These are phyloP conservation scores for Volucella inflata DNA, from an alignment of 2,888 invertebrate genomes.

Conservation along the genomic window DNA sequence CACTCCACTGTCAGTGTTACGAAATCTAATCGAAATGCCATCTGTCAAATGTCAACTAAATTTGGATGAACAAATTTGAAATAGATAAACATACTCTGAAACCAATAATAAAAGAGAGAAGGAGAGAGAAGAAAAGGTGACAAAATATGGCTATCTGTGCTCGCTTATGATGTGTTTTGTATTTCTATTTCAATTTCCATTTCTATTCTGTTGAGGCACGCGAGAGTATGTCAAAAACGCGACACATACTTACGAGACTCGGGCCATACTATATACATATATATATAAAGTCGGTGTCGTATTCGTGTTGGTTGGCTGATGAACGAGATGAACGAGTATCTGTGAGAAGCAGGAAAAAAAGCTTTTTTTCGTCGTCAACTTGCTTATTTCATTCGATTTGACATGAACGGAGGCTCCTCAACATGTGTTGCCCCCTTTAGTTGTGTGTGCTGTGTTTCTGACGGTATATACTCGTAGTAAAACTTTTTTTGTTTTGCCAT, in stretches of 20 bases:
- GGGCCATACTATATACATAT: no score
- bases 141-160: constrained; percentile 42
- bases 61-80: not conserved
- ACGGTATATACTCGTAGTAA: not conserved
- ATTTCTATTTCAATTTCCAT: constrained; percentile 5
- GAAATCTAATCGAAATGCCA: not conserved
- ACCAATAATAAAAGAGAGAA: not conserved
- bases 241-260: constrained; percentile 10
- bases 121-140: not conserved
- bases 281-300: not conserved
- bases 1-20: no score
- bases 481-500: constrained; percentile 6
- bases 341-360: constrained; percentile 38
- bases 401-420: not conserved
- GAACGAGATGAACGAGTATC: not conserved
- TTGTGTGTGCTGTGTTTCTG: constrained; percentile 28
- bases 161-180: constrained; percentile 41
- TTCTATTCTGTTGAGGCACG: constrained; percentile 10
- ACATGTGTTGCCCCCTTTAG: constrained; percentile 22
- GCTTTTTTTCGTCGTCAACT: constrained; percentile 38
- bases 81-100: not conserved
- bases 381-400: not conserved
- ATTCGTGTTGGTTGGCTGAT: not conserved
- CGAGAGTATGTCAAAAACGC: constrained; percentile 46
- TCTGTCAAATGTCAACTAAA: not conserved